Evolutionary conservation across 2,797 vertebrate species (phyloP).

Genomic region (Sebastes oblongus): DNA sequence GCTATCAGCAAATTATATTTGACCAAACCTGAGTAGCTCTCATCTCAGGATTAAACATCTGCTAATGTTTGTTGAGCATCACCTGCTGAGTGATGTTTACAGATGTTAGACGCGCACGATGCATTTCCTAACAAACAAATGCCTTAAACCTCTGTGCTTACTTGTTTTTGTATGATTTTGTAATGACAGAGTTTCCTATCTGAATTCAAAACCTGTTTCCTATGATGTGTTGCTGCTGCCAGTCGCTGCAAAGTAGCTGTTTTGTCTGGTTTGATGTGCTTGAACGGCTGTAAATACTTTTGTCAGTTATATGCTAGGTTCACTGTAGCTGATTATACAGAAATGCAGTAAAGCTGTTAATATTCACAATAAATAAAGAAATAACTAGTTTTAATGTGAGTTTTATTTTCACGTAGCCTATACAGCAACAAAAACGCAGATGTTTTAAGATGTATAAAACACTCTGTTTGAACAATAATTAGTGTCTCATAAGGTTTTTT

Average conservation of each 20-base stretch:
- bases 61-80: background rate
- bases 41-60: slow-evolving; percentile 56
- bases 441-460: background rate
- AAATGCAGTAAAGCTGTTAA: slow-evolving; percentile 15
- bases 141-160: slow-evolving; percentile 71
- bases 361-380: slow-evolving; percentile 48
- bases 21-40: slow-evolving; percentile 1
- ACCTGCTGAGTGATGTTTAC: background rate
- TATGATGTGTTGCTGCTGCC: slow-evolving; percentile 29
- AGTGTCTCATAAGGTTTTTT: background rate
- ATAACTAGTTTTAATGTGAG: background rate
- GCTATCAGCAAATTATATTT: background rate
- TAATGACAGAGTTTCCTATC: slow-evolving; percentile 35
- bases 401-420: background rate
- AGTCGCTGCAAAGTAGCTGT: background rate
- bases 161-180: slow-evolving; percentile 62
- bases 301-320: slow-evolving; percentile 4
- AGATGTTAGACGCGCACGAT: background rate
- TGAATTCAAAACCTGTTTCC: slow-evolving; percentile 20
- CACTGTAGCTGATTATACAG: slow-evolving; percentile 17
- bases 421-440: background rate
- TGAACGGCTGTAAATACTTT: slow-evolving; percentile 18
- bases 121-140: slow-evolving; percentile 38
- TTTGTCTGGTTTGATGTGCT: slow-evolving; percentile 32
- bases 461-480: background rate